Evolutionary conservation across 2,797 vertebrate species (phyloP).

Genomic region (Synaphobranchus kaupii): DNA sequence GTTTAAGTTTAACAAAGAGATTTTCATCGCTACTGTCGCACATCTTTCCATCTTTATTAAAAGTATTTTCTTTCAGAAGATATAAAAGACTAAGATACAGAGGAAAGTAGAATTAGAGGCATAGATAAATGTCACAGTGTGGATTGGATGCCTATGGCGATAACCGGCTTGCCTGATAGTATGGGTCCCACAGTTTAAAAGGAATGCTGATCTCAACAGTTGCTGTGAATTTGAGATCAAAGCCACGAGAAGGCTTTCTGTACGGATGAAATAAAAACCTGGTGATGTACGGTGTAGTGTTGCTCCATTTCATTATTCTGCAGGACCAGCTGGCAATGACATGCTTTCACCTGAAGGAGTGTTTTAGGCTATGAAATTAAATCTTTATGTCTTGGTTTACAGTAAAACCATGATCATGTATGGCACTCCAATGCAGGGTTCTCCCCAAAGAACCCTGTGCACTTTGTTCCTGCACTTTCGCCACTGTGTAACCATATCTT

Average conservation of each 20-base stretch:
- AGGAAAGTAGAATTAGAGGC: neutral
- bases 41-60: neutral
- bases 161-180: conserved; percentile 34
- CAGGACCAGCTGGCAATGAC: neutral
- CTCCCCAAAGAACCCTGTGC: neutral
- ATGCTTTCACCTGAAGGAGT: neutral
- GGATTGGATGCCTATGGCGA: neutral
- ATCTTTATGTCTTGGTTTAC: neutral
- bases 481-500: no score
- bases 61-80: neutral
- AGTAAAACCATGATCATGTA: neutral
- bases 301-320: neutral
- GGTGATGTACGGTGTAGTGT: neutral
- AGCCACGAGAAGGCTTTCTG: conserved; percentile 40
- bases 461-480: no score
- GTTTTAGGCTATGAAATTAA: neutral
- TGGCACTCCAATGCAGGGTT: neutral
- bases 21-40: neutral
- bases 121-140: neutral
- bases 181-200: neutral
- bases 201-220: conserved; percentile 39
- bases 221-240: conserved; percentile 47
- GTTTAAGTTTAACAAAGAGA: neutral
- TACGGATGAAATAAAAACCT: conserved; percentile 50
- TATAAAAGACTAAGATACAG: neutral